These are phyloP conservation scores for Campoplex capitator DNA, from an alignment of 2,888 invertebrate genomes.

Conservation along the genomic window DNA sequence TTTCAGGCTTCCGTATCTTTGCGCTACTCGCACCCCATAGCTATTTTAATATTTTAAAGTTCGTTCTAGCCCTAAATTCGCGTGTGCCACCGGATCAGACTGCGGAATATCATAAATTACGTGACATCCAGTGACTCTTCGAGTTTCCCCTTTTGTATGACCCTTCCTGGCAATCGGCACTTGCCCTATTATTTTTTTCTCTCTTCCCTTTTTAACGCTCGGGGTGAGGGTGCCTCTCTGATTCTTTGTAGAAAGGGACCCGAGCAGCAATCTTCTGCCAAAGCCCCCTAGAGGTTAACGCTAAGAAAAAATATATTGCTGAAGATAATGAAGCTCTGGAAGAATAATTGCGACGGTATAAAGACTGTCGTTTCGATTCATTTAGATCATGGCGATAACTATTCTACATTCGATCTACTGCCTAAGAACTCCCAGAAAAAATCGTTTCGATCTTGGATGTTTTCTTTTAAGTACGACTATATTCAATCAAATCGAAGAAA, in stretches of 20 bases:
- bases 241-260: constrained; percentile 49
- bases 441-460: not conserved
- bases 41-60: constrained; percentile 82
- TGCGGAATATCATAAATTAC: constrained; percentile 77
- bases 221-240: constrained; percentile 46
- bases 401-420: constrained; percentile 18
- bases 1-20: constrained; percentile 72
- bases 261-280: constrained; percentile 47
- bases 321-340: constrained; percentile 35
- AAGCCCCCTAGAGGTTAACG: constrained; percentile 41
- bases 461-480: not conserved
- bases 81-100: constrained; percentile 77
- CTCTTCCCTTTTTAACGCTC: constrained; percentile 20
- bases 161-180: constrained; percentile 41
- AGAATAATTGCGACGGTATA: constrained; percentile 24
- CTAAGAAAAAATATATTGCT: constrained; percentile 29
- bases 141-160: constrained; percentile 26
- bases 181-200: constrained; percentile 52
- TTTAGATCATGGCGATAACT: constrained; percentile 19
- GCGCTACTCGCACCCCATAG: constrained; percentile 73
- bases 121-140: constrained; percentile 53
- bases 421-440: not conserved
- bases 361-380: constrained; percentile 14
- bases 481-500: not conserved
- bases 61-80: constrained; percentile 77